These are phyloP conservation scores for Cyprinodon diabolis DNA, from an alignment of 2,797 vertebrate genomes.

Conservation along the genomic window DNA sequence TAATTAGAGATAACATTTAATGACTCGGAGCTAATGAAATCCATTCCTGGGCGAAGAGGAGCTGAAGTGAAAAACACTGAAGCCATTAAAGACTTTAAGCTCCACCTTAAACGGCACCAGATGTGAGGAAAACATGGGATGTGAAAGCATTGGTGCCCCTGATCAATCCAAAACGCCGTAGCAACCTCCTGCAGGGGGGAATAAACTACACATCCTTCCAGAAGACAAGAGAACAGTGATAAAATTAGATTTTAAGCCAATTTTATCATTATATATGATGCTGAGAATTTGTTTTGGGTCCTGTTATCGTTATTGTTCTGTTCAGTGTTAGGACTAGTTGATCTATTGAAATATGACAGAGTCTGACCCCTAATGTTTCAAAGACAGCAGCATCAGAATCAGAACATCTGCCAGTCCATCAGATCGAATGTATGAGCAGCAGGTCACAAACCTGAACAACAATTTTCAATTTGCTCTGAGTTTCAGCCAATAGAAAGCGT, in stretches of 20 bases:
- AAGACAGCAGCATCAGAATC: neutral
- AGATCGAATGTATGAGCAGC: neutral
- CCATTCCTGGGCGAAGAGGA: constrained; percentile 87
- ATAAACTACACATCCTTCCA: neutral
- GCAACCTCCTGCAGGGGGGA: no score
- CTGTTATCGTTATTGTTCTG: neutral
- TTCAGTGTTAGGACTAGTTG: neutral
- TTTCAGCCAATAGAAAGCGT: no score
- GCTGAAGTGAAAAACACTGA: constrained; percentile 68
- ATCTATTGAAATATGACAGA: neutral
- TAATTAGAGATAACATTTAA: constrained; percentile 97
- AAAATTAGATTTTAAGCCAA: neutral
- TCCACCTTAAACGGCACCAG: constrained; percentile 28
- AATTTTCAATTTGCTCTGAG: no score
- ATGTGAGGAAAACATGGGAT: constrained; percentile 39
- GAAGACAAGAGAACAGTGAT: neutral
- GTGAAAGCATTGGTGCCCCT: no score
- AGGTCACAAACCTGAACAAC: neutral
- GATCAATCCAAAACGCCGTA: no score
- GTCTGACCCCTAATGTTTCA: neutral
- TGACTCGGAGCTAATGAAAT: constrained; percentile 97
- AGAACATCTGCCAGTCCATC: no score
- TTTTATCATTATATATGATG: neutral
- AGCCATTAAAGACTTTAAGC: constrained; percentile 28
- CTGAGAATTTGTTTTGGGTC: neutral